Evolutionary conservation across 2,797 vertebrate species (phyloP).

Genomic region (Bryconaethiops microstoma): DNA sequence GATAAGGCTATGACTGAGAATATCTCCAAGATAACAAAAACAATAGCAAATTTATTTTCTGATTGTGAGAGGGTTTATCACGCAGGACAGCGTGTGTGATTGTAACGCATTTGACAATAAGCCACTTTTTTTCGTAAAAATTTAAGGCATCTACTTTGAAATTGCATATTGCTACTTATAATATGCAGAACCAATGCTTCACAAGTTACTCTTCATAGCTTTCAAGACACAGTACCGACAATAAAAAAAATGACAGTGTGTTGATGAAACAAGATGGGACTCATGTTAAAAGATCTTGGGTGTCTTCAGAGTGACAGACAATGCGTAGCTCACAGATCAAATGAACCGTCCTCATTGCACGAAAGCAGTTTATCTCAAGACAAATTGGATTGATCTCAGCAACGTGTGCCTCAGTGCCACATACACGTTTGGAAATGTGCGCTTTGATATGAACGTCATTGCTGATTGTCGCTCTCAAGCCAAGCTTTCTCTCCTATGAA

Average conservation of each 20-base stretch:
- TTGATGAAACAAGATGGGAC: background rate
- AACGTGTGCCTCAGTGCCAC: background rate
- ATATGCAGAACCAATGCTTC: constrained; percentile 43
- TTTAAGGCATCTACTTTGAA: constrained; percentile 82
- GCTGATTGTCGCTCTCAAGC: constrained; percentile 87
- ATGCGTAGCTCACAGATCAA: background rate
- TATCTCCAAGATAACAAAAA: constrained; percentile 39
- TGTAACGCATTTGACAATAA: constrained; percentile 78
- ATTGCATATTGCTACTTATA: constrained; percentile 72
- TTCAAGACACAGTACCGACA: constrained; percentile 24
- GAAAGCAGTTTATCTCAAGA: constrained; percentile 10
- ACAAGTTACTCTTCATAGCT: constrained; percentile 42
- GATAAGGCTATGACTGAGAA: constrained; percentile 43
- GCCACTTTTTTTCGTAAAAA: constrained; percentile 75
- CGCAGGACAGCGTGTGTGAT: constrained; percentile 74
- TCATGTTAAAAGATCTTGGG: constrained; percentile 3
- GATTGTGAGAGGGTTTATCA: constrained; percentile 75
- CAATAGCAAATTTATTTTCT: constrained; percentile 57
- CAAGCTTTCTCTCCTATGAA: constrained; percentile 88
- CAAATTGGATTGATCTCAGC: background rate
- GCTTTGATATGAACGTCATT: constrained; percentile 9
- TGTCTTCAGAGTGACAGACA: background rate
- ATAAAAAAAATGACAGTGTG: background rate
- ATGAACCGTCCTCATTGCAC: constrained; percentile 8
- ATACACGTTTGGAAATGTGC: background rate